Evolutionary conservation across 2,888 invertebrate species (phyloP).

Genomic region (Dynastes maya): DNA sequence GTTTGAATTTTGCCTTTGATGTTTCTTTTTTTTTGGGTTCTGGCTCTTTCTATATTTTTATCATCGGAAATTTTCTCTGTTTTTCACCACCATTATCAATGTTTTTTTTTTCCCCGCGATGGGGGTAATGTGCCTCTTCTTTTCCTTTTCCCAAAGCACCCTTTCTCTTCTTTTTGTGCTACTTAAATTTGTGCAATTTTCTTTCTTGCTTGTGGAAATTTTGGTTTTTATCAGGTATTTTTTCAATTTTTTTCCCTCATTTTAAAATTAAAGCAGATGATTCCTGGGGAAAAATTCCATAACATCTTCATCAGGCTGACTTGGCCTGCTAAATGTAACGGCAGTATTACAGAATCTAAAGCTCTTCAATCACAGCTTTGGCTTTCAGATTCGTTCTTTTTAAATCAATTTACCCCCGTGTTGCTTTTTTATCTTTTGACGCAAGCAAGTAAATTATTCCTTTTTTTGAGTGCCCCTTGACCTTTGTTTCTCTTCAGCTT

Average conservation of each 20-base stretch:
- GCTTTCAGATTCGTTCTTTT: slow-evolving; percentile 91
- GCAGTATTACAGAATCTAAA: slow-evolving; percentile 82
- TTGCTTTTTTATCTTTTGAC: slow-evolving; percentile 71
- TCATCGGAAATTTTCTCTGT: slow-evolving; percentile 58
- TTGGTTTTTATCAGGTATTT: slow-evolving; percentile 81
- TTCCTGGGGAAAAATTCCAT: slow-evolving; percentile 88
- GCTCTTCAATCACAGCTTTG: slow-evolving; percentile 90
- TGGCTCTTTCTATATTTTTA: slow-evolving; percentile 65
- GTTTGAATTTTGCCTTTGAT: slow-evolving; percentile 74
- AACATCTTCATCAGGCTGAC: slow-evolving; percentile 92
- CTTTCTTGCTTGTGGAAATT: slow-evolving; percentile 76
- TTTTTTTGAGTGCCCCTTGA: slow-evolving; percentile 76
- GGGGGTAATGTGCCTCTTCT: slow-evolving; percentile 81
- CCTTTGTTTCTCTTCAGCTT: slow-evolving; percentile 84
- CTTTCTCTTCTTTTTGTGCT: slow-evolving; percentile 82
- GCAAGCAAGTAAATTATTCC: slow-evolving; percentile 77
- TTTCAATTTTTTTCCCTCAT: slow-evolving; percentile 90
- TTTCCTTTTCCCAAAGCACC: slow-evolving; percentile 82
- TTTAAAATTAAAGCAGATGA: slow-evolving; percentile 85
- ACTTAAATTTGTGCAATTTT: slow-evolving; percentile 72
- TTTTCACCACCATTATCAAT: slow-evolving; percentile 59
- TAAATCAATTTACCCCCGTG: slow-evolving; percentile 72
- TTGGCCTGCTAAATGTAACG: slow-evolving; percentile 81
- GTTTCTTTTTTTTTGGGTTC: slow-evolving; percentile 68
- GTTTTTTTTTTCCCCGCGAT: slow-evolving; percentile 76